A percentile compares a stretch with the other conserved stretches of the same genome.
Evolutionary conservation across 2,888 invertebrate species (phyloP).

Genomic region (Calliopum simillimum): DNA sequence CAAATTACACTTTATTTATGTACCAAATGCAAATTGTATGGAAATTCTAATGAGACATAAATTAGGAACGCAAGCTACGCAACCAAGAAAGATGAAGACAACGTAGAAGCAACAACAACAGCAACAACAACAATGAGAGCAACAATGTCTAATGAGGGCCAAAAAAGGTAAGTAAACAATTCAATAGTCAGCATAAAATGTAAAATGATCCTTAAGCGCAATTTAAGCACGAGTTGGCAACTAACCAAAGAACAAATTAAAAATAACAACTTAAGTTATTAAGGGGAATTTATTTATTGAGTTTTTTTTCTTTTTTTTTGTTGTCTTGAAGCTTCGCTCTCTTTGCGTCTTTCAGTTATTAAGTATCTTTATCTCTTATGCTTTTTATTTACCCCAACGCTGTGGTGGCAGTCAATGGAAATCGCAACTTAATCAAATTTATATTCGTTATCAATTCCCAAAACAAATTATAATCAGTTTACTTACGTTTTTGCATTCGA

Average conservation of each 20-base stretch:
- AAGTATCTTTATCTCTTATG: too few relatives aligned
- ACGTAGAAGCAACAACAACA: conserved; percentile 31
- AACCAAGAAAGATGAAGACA: too few relatives aligned
- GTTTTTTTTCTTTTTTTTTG: too few relatives aligned
- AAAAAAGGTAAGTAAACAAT: conserved; percentile 20
- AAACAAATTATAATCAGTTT: conserved; percentile 3
- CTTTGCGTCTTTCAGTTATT: too few relatives aligned
- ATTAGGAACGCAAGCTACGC: neutral
- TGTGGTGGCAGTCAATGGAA: too few relatives aligned
- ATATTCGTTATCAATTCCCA: conserved; percentile 8
- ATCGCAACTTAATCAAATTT: neutral
- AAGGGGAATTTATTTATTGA: too few relatives aligned
- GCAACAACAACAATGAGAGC: neutral
- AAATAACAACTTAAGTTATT: too few relatives aligned
- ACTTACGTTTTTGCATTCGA: too few relatives aligned
- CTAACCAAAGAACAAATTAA: too few relatives aligned
- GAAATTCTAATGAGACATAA: conserved; percentile 24
- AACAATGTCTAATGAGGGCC: neutral
- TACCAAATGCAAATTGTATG: conserved; percentile 21
- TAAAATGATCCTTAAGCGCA: neutral
- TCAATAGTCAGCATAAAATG: conserved; percentile 12
- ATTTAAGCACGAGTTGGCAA: too few relatives aligned
- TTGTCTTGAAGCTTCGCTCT: too few relatives aligned
- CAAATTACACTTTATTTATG: conserved; percentile 17
- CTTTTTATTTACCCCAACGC: too few relatives aligned